Conservation (phyloP, 2,888 invertebrate genomes). For the Chelonus formosanus region DNA sequence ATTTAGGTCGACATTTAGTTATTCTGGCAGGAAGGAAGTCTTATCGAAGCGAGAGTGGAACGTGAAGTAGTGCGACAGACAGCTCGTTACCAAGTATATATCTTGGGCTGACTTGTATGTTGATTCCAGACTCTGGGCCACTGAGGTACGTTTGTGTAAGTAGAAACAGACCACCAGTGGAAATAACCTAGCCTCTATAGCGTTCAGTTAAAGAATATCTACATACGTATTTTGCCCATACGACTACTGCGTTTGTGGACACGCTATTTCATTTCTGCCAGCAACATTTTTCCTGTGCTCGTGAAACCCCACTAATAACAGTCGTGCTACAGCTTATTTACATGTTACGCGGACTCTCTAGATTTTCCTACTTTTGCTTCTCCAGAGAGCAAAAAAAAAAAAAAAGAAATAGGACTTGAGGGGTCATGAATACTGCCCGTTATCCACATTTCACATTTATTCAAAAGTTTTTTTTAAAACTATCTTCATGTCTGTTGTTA, state of each 20-base stretch:
- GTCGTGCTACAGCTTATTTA: slow-evolving; percentile 48
- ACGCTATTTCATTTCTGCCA: slow-evolving; percentile 52
- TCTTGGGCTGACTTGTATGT: slow-evolving; percentile 26
- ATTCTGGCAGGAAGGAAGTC: slow-evolving; percentile 31
- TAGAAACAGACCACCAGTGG: not conserved
- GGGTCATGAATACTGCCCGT: slow-evolving; percentile 49
- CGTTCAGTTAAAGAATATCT: slow-evolving; percentile 22
- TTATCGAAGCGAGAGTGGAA: slow-evolving; percentile 46
- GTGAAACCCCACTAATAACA: slow-evolving; percentile 52
- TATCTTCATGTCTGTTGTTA: not conserved
- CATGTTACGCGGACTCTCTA: slow-evolving; percentile 44
- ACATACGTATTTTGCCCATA: slow-evolving; percentile 37
- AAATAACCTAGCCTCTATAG: not conserved
- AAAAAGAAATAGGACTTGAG: slow-evolving; percentile 13
- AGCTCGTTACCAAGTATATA: slow-evolving; percentile 45
- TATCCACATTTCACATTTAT: slow-evolving; percentile 43
- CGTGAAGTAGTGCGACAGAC: slow-evolving; percentile 40
- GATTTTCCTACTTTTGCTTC: slow-evolving; percentile 20
- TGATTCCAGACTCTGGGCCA: slow-evolving; percentile 42
- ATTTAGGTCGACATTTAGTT: slow-evolving; percentile 20
- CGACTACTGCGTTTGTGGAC: slow-evolving; percentile 28
- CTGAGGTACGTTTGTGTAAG: slow-evolving; percentile 32
- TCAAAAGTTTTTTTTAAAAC: not conserved
- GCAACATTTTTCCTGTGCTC: slow-evolving; percentile 45
- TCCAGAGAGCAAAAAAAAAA: slow-evolving; percentile 8